These are phyloP conservation scores for Tauraco hartlaubi DNA, from an alignment of 2,797 vertebrate species.

Conservation along the genomic window DNA sequence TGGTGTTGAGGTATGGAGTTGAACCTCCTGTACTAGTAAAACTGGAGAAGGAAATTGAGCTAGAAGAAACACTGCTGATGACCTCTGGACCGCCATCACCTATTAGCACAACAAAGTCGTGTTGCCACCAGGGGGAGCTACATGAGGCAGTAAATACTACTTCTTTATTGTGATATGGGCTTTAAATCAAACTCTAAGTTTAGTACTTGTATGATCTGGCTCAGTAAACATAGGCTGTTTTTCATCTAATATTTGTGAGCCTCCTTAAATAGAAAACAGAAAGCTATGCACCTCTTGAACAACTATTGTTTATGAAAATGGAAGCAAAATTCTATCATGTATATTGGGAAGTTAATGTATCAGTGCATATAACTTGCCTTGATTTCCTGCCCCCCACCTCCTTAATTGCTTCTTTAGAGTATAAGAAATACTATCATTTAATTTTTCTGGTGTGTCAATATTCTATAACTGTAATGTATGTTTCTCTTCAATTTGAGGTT, in stretches of 20 bases:
- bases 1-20: slow-evolving; percentile 89
- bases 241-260: background rate
- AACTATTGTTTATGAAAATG: background rate
- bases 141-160: slow-evolving; percentile 88
- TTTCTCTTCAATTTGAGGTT: background rate
- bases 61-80: slow-evolving; percentile 93
- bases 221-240: background rate
- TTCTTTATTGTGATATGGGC: background rate
- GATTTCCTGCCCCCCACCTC: background rate
- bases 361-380: background rate
- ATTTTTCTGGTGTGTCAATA: background rate
- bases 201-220: background rate
- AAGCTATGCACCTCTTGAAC: background rate
- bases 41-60: slow-evolving; percentile 97
- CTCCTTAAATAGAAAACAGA: background rate
- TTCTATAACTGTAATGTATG: background rate
- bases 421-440: background rate
- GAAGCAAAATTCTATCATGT: background rate
- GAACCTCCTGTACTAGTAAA: slow-evolving; percentile 96
- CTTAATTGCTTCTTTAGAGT: background rate
- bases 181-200: background rate
- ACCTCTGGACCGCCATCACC: slow-evolving; percentile 84
- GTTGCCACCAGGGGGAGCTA: slow-evolving; percentile 91
- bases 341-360: background rate
- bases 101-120: slow-evolving; percentile 88